Conservation (phyloP, 2,888 invertebrate species). For the Nudaria mundana region DNA sequence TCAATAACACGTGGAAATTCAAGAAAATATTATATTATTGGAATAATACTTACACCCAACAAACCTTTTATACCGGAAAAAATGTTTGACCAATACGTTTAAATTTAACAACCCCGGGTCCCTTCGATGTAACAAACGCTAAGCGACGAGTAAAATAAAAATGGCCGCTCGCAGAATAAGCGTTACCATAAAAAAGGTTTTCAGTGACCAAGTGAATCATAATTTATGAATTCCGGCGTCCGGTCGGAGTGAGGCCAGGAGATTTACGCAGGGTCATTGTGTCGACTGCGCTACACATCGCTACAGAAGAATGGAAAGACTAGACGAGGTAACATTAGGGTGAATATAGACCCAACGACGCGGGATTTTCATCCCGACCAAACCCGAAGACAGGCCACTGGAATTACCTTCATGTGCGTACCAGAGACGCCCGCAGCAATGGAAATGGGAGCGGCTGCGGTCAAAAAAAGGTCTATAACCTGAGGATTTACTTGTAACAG, state of each 20-base stretch:
- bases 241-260: constrained; percentile 44
- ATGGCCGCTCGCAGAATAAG: constrained; percentile 71
- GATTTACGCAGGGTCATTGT: constrained; percentile 79
- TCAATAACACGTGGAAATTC: too few species aligned
- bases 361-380: too few species aligned
- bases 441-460: too few species aligned
- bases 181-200: constrained; percentile 80
- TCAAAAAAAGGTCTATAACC: too few species aligned
- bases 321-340: constrained; percentile 1
- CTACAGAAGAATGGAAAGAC: constrained; percentile 36
- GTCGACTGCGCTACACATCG: constrained; percentile 55
- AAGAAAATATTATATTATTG: too few species aligned
- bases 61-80: too few species aligned
- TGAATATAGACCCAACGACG: too few species aligned
- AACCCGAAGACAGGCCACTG: too few species aligned
- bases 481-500: too few species aligned
- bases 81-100: constrained; percentile 23
- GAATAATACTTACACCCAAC: background rate
- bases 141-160: constrained; percentile 72
- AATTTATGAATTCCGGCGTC: constrained; percentile 81
- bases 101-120: constrained; percentile 16
- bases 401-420: too few species aligned
- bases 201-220: constrained; percentile 81
- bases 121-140: constrained; percentile 46
- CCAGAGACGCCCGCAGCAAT: too few species aligned